Conservation (phyloP, 30 jellyfish, hydroid and myxozoan species). For the Cassiopea xamachana region DNA sequence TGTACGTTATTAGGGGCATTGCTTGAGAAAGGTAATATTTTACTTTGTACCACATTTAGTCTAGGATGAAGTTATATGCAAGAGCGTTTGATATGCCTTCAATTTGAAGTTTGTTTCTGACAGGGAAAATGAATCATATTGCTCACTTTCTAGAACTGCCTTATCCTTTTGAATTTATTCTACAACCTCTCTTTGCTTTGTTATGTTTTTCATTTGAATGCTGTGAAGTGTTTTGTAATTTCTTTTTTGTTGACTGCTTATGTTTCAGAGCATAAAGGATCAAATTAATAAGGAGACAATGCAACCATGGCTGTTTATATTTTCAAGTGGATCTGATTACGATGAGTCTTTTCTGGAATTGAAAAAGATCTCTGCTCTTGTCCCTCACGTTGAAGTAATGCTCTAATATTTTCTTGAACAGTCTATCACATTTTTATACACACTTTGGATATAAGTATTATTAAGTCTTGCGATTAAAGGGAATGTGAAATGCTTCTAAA, state of each 20-base stretch:
- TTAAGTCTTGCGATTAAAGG: not conserved
- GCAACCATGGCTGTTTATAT: slow-evolving; percentile 86
- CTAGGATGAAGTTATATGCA: too few relatives aligned
- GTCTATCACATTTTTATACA: not conserved
- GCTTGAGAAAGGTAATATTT: too few relatives aligned
- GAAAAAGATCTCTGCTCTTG: slow-evolving; percentile 79
- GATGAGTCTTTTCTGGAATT: slow-evolving; percentile 79
- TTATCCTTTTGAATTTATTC: not conserved
- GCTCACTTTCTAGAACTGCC: too few relatives aligned
- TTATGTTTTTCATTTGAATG: not conserved
- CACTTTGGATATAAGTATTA: not conserved
- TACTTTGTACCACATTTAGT: too few relatives aligned
- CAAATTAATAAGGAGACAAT: slow-evolving; percentile 32
- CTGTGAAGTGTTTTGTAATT: not conserved
- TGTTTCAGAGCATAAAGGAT: slow-evolving; percentile 24
- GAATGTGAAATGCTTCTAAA: not conserved
- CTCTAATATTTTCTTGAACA: not conserved
- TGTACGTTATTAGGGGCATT: too few relatives aligned
- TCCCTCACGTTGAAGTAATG: slow-evolving; percentile 72
- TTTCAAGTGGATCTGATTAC: slow-evolving; percentile 55
- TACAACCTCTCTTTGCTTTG: not conserved
- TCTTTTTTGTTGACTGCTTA: not conserved
- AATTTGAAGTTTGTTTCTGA: too few relatives aligned
- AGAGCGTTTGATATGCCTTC: too few relatives aligned
- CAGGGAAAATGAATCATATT: too few relatives aligned